Percentiles rank a stretch among this genome's conserved stretches.
phyloP scores from a whole-genome alignment of 2,113 vertebrate genomes.

The Poeciliopsis occidentalis region DNA sequence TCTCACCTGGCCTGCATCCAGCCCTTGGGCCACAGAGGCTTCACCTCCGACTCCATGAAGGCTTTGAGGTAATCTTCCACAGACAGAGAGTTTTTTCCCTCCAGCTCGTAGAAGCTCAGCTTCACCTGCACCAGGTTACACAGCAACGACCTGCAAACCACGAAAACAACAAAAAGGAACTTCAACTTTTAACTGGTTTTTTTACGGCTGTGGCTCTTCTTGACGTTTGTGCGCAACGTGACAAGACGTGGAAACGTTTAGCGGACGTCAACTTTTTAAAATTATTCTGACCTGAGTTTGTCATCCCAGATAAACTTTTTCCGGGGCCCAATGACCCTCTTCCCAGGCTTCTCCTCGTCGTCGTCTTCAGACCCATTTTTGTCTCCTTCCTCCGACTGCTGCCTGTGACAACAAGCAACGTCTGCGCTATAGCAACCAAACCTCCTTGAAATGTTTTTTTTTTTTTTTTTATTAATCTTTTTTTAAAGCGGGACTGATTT shows the following conservation, averaged over 20 bases:
- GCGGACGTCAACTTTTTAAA: not conserved
- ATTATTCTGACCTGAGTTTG: slow-evolving; percentile 85
- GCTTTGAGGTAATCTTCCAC: slow-evolving; percentile 97
- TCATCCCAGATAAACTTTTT: slow-evolving; percentile 99
- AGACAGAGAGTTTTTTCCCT: slow-evolving; percentile 91
- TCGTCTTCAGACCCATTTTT: slow-evolving; percentile 96
- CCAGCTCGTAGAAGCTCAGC: slow-evolving; percentile 94
- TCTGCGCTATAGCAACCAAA: not conserved
- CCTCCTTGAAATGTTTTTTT: too few relatives aligned
- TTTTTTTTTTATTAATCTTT: too few relatives aligned
- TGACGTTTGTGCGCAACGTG: too few relatives aligned
- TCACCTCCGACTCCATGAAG: slow-evolving; percentile 98
- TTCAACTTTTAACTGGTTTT: too few relatives aligned
- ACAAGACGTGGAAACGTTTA: not conserved
- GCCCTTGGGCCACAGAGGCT: slow-evolving; percentile 98
- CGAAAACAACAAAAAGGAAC: not conserved
- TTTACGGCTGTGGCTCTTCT: too few relatives aligned
- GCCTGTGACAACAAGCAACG: slow-evolving; percentile 70
- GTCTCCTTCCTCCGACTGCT: slow-evolving; percentile 92
- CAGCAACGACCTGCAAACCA: slow-evolving; percentile 84
- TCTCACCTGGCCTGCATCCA: slow-evolving; percentile 97
- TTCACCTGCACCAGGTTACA: slow-evolving; percentile 97
- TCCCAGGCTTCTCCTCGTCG: slow-evolving; percentile 96
- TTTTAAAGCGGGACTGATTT: not conserved
- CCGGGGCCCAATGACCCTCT: slow-evolving; percentile 93